These are phyloP conservation scores for Herpailurus yagouaroundi DNA, from an alignment of 2,113 vertebrate genomes.

Conservation along the genomic window DNA sequence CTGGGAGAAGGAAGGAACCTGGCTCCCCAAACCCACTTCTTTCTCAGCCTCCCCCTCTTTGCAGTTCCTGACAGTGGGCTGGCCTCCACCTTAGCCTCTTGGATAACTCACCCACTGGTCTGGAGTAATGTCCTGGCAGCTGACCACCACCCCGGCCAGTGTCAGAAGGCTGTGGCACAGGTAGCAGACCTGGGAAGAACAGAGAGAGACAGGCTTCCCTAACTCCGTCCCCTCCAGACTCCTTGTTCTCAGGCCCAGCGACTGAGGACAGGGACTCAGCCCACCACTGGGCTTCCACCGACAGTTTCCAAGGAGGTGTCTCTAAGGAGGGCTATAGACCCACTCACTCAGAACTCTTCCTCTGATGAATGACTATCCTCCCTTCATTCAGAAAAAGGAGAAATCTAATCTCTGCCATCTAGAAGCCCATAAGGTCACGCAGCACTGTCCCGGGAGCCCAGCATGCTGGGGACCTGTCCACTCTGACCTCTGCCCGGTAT, in stretches of 20 bases:
- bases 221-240: background rate
- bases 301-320: background rate
- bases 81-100: background rate
- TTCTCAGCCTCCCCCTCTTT: background rate
- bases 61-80: background rate
- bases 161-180: conserved; percentile 77
- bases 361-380: background rate
- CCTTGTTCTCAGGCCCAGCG: background rate
- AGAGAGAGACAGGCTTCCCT: background rate
- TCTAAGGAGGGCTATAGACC: background rate
- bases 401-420: background rate
- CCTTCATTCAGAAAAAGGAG: background rate
- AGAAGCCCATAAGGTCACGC: background rate
- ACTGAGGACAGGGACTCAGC: background rate
- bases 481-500: background rate
- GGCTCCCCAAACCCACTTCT: background rate
- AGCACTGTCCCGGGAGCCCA: background rate
- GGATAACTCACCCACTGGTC: conserved; percentile 71
- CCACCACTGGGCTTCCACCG: fast-evolving
- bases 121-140: conserved; percentile 59
- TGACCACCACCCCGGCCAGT: conserved; percentile 72
- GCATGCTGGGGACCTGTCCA: background rate
- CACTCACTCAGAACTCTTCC: background rate
- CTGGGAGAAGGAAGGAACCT: background rate
- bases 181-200: conserved; percentile 71